Percentiles rank a stretch among this genome's conserved stretches.
Conservation (phyloP, 2,888 invertebrate species). For the Chaetogeoica ovagalla region DNA sequence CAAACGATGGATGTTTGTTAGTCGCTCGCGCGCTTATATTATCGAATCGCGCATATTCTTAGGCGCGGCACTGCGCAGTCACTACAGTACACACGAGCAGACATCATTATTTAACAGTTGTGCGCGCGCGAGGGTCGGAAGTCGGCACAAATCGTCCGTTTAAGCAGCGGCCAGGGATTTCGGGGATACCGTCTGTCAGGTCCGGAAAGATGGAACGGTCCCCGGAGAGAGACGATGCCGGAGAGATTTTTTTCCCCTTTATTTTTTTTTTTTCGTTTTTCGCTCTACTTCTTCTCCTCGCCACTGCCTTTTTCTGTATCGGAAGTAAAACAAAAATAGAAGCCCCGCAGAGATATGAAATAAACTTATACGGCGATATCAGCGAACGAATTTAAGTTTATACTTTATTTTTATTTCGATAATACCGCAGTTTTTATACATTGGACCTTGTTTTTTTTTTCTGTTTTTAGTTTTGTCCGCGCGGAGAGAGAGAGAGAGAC, state of each 20-base stretch:
- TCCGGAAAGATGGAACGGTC: slow-evolving; percentile 54
- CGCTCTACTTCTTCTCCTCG: neutral
- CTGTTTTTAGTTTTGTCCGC: no score
- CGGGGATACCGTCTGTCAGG: slow-evolving; percentile 53
- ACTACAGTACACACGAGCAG: slow-evolving; percentile 33
- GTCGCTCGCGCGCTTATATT: neutral
- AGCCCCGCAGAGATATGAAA: slow-evolving; percentile 50
- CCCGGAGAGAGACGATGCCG: slow-evolving; percentile 44
- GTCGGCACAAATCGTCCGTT: slow-evolving; percentile 53
- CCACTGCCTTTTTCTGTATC: neutral
- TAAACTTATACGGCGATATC: slow-evolving; percentile 40
- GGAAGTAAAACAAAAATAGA: slow-evolving; percentile 44
- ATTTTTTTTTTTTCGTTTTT: neutral
- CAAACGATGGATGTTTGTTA: neutral
- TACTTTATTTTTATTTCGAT: neutral
- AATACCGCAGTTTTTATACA: no score
- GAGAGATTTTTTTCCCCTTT: slow-evolving; percentile 38
- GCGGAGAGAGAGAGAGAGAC: no score
- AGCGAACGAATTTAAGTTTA: slow-evolving; percentile 31
- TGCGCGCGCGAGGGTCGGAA: slow-evolving; percentile 42
- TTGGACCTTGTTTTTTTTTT: no score
- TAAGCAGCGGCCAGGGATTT: slow-evolving; percentile 52
- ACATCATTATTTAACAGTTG: slow-evolving; percentile 53
- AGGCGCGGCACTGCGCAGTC: neutral
- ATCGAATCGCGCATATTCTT: slow-evolving; percentile 17